Conservation (phyloP, 2,113 vertebrate genomes). For the Oncorhynchus masou region DNA sequence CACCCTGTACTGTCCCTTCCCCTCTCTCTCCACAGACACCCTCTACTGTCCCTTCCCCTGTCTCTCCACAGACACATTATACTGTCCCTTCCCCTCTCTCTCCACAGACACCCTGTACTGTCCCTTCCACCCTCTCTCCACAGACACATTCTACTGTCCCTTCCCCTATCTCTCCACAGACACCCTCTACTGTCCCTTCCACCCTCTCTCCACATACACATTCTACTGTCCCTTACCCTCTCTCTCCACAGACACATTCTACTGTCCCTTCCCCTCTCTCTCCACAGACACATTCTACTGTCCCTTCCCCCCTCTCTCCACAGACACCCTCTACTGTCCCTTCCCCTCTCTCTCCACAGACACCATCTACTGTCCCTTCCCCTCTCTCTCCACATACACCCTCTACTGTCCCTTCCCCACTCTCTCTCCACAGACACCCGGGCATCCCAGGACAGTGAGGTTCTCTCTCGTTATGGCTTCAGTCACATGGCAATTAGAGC, state of each 20-base stretch:
- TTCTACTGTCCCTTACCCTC: neutral
- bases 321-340: neutral
- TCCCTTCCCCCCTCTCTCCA: too few relatives aligned
- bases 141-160: slow-evolving; percentile 21
- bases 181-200: neutral
- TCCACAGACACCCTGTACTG: slow-evolving; percentile 29
- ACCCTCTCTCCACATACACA: slow-evolving; percentile 36
- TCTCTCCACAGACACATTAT: too few relatives aligned
- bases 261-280: slow-evolving; percentile 3
- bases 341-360: too few relatives aligned
- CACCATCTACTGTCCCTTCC: too few relatives aligned
- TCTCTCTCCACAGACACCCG: slow-evolving; percentile 39
- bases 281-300: slow-evolving; percentile 30
- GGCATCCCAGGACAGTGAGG: slow-evolving; percentile 62
- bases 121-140: slow-evolving; percentile 15
- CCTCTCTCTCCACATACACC: too few relatives aligned
- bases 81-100: neutral
- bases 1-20: neutral
- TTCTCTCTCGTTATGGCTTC: slow-evolving; percentile 18
- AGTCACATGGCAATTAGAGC: slow-evolving; percentile 59
- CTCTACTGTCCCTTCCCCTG: neutral
- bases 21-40: slow-evolving; percentile 35
- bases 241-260: too few relatives aligned
- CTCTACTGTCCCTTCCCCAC: neutral
- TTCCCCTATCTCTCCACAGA: too few relatives aligned